phyloP scores from a whole-genome alignment of 2,888 invertebrate species.

The Nomada goodeniana region DNA sequence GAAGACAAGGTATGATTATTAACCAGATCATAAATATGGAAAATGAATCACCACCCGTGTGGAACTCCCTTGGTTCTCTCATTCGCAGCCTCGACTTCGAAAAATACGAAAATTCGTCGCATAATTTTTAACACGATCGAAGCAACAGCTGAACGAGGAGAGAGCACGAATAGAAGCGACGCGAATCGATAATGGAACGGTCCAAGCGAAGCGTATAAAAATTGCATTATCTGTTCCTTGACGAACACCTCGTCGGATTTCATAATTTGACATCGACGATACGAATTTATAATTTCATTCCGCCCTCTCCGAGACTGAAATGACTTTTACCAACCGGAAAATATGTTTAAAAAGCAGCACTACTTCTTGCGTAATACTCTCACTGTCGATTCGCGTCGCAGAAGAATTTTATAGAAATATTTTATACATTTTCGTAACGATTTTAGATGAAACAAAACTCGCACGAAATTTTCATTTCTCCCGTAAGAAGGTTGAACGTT shows the following conservation, averaged over 20 bases:
- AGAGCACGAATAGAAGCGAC: constrained; percentile 65
- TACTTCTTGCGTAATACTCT: background rate
- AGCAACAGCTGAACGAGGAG: constrained; percentile 50
- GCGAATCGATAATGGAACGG: constrained; percentile 72
- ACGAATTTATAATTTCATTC: constrained; percentile 67
- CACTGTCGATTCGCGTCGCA: background rate
- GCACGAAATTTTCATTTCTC: no score
- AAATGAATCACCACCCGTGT: constrained; percentile 41
- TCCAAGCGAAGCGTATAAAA: constrained; percentile 68
- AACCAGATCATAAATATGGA: constrained; percentile 69
- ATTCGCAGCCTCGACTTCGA: constrained; percentile 33
- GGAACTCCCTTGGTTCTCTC: constrained; percentile 9
- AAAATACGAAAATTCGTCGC: constrained; percentile 66
- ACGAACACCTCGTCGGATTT: constrained; percentile 70
- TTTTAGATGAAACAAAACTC: background rate
- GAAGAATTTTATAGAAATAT: background rate
- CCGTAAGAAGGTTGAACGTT: no score
- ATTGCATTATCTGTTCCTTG: constrained; percentile 73
- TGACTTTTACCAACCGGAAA: constrained; percentile 36
- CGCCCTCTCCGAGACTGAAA: constrained; percentile 29
- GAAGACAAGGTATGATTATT: constrained; percentile 66
- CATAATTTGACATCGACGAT: constrained; percentile 70
- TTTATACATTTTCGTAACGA: background rate
- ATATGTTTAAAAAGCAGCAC: constrained; percentile 23
- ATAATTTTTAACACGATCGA: constrained; percentile 66